Evolutionary conservation across 1,140 invertebrate species (phyloP).

Genomic region (Procambarus clarkii): DNA sequence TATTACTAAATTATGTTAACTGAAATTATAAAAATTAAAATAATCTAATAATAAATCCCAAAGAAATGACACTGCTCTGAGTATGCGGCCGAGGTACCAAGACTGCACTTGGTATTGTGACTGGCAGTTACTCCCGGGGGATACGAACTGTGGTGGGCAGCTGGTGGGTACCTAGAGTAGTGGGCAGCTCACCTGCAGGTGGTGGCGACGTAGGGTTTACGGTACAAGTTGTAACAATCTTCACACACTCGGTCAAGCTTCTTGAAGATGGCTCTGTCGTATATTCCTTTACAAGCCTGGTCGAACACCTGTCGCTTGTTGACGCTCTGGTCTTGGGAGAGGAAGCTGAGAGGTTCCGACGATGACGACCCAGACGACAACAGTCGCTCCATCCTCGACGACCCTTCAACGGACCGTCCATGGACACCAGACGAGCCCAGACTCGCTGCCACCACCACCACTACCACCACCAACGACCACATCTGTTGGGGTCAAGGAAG

Average conservation of each 20-base stretch:
- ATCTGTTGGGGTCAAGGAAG: neutral
- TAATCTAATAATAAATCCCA: too few relatives aligned
- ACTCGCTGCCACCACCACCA: neutral
- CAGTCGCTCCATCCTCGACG: constrained; percentile 18
- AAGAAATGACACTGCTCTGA: too few relatives aligned
- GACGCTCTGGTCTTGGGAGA: constrained; percentile 9
- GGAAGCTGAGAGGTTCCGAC: neutral
- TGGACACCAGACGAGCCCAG: neutral
- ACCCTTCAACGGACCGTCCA: constrained; percentile 19
- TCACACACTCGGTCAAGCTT: constrained; percentile 47
- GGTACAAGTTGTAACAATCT: constrained; percentile 59
- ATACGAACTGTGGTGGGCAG: too few relatives aligned
- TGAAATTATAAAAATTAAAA: too few relatives aligned
- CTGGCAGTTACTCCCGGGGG: too few relatives aligned
- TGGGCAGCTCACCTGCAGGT: constrained; percentile 36
- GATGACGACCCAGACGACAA: neutral
- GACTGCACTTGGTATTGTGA: too few relatives aligned
- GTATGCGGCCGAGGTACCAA: too few relatives aligned
- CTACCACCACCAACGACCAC: neutral
- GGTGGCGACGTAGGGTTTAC: constrained; percentile 31
- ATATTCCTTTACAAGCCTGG: constrained; percentile 41
- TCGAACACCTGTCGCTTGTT: constrained; percentile 41
- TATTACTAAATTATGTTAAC: too few relatives aligned
- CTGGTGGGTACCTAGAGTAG: neutral
- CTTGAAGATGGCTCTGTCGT: constrained; percentile 34